Percentiles rank a stretch among this genome's conserved stretches.
These are phyloP conservation scores for Hartigia nigra DNA, from an alignment of 2,888 invertebrate species.

Conservation along the genomic window DNA sequence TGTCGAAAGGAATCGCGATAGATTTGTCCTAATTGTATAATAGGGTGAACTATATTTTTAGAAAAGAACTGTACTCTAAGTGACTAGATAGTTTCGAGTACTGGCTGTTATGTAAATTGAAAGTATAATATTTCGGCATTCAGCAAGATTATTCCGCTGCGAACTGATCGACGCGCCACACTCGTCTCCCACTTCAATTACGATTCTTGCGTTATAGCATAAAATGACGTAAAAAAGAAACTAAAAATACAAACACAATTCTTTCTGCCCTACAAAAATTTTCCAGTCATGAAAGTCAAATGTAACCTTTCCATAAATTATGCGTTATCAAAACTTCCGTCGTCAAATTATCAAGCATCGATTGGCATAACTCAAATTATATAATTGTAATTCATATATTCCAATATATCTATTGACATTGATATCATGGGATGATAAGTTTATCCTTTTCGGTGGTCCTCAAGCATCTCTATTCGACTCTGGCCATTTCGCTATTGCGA, in stretches of 20 bases:
- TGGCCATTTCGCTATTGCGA: background rate
- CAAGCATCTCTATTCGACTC: background rate
- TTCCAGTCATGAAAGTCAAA: background rate
- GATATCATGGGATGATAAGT: background rate
- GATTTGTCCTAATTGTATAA: background rate
- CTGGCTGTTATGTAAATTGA: background rate
- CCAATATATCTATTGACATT: background rate
- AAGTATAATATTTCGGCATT: background rate
- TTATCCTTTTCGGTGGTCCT: background rate
- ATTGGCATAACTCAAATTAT: background rate
- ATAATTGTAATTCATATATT: background rate
- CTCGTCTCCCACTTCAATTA: background rate
- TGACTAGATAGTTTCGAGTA: background rate
- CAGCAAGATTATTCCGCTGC: background rate
- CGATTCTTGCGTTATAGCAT: too few species aligned
- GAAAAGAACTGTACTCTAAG: background rate
- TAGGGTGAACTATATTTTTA: background rate
- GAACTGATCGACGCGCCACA: background rate
- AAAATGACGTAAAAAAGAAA: background rate
- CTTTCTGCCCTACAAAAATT: background rate
- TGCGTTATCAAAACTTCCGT: background rate
- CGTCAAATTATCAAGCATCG: background rate
- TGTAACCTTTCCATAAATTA: background rate
- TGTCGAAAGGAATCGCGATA: background rate
- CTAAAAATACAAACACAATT: background rate